Conservation (phyloP, 1,140 invertebrate species). For the Saccostrea glomerata region DNA sequence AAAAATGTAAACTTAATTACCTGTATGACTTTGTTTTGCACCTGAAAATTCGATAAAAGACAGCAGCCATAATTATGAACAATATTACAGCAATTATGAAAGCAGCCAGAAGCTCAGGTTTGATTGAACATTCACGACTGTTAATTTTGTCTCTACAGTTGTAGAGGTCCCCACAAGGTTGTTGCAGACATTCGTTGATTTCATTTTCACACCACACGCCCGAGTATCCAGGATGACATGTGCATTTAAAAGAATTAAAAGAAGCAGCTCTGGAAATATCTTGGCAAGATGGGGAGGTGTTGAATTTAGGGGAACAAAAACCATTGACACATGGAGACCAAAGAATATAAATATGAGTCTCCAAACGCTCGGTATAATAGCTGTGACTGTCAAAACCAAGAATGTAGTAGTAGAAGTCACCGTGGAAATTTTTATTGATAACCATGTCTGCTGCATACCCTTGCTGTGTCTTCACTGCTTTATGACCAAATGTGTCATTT, state of each 20-base stretch:
- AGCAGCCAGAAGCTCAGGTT: not conserved
- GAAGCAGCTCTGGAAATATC: not conserved
- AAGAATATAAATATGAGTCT: not conserved
- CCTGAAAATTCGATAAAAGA: not conserved
- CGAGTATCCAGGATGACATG: conserved; percentile 1
- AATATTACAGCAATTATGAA: not conserved
- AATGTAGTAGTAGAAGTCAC: conserved; percentile 16
- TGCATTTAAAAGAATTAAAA: conserved; percentile 9
- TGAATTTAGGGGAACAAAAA: not conserved
- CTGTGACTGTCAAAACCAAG: not conserved
- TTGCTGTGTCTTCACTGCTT: not conserved
- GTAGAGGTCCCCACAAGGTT: not conserved
- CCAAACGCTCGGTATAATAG: not conserved
- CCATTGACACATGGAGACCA: conserved; percentile 17
- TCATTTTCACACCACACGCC: conserved; percentile 39
- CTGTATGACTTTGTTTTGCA: not conserved
- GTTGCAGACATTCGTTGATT: conserved; percentile 2
- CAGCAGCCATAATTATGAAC: not conserved
- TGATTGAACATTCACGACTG: not conserved
- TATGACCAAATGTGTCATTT: not conserved
- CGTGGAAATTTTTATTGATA: conserved; percentile 10
- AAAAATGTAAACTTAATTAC: not conserved
- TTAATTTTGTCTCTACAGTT: conserved; percentile 22
- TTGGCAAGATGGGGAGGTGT: not conserved
- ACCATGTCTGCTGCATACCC: not conserved